Conservation (phyloP, 2,797 vertebrate species). For the Melopsittacus undulatus region DNA sequence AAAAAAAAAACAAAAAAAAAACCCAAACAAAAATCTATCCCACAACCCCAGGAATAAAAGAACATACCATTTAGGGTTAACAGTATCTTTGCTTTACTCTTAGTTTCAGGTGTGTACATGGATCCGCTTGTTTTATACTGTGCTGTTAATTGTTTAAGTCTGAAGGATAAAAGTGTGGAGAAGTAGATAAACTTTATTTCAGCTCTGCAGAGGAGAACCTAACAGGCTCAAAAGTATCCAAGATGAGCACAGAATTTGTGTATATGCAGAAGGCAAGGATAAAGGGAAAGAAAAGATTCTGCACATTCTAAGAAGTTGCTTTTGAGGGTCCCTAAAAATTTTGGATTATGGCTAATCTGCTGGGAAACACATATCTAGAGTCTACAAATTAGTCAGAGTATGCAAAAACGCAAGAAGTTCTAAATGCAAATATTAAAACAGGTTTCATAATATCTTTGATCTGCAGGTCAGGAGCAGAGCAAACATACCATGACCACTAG, state of each 20-base stretch:
- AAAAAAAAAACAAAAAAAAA: not conserved
- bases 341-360: not conserved
- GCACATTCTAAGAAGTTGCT: not conserved
- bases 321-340: not conserved
- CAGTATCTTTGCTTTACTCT: not conserved
- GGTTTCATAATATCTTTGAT: not conserved
- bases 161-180: not conserved
- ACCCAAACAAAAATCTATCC: not conserved
- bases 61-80: not conserved
- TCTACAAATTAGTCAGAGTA: not conserved
- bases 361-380: not conserved
- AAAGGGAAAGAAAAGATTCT: not conserved
- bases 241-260: not conserved
- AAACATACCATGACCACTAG: not conserved
- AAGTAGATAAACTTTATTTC: not conserved
- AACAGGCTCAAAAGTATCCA: not conserved
- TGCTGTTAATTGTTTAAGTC: not conserved
- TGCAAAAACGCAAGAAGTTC: not conserved
- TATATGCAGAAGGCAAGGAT: not conserved
- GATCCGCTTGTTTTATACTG: not conserved
- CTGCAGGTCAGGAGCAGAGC: not conserved
- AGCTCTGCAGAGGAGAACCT: not conserved
- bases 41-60: fast-evolving
- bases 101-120: not conserved
- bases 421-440: not conserved